Percentiles rank a stretch among this genome's conserved stretches.
phyloP scores from a whole-genome alignment of 2,888 invertebrate species.

The Melinaea marsaeus region DNA sequence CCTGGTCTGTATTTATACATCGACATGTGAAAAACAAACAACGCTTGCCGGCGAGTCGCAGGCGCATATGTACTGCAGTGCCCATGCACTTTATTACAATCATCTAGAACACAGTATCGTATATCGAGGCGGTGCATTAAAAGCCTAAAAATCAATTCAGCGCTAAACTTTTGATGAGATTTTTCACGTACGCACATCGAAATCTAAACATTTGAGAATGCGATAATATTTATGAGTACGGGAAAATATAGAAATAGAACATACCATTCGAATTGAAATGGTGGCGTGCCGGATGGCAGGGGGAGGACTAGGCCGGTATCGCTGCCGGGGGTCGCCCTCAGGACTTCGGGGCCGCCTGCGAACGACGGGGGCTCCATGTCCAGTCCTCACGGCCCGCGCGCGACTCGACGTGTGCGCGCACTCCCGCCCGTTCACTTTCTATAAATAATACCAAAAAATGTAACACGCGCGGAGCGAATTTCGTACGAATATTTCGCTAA shows the following conservation, averaged over 20 bases:
- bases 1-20: slow-evolving; percentile 72
- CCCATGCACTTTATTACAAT: slow-evolving; percentile 31
- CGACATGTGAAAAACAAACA: slow-evolving; percentile 73
- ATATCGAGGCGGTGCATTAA: background rate
- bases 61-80: slow-evolving; percentile 18
- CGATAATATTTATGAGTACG: slow-evolving; percentile 23
- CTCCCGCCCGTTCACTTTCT: slow-evolving; percentile 70
- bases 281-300: slow-evolving; percentile 59
- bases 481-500: slow-evolving; percentile 69
- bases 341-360: slow-evolving; percentile 47
- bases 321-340: slow-evolving; percentile 61
- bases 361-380: slow-evolving; percentile 71
- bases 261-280: slow-evolving; percentile 65
- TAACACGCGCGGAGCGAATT: slow-evolving; percentile 59
- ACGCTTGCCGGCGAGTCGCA: slow-evolving; percentile 51
- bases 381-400: slow-evolving; percentile 69
- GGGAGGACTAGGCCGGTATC: slow-evolving; percentile 51
- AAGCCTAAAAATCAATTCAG: background rate
- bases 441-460: slow-evolving; percentile 76
- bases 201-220: slow-evolving; percentile 18
- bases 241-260: slow-evolving; percentile 40
- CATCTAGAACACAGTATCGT: slow-evolving; percentile 25
- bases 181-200: slow-evolving; percentile 12
- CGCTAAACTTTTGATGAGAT: background rate
- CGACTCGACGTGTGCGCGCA: slow-evolving; percentile 65